Conservation (phyloP, 1,140 invertebrate species). For the Sweltsa coloradensis region DNA sequence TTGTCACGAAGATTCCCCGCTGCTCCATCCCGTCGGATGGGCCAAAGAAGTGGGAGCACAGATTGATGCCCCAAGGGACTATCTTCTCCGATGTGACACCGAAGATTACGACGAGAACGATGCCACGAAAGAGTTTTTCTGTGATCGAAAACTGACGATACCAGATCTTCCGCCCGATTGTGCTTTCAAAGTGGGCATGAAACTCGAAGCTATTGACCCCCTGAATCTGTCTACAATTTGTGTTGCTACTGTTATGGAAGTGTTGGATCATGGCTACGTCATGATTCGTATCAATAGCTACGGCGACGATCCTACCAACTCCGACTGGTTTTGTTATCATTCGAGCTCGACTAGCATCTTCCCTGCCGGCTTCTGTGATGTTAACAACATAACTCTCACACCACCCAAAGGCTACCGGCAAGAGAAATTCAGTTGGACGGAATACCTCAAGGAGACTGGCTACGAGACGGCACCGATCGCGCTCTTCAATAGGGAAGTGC, state of each 20-base stretch:
- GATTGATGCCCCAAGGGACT: conserved; percentile 68
- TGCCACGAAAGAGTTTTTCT: too few relatives aligned
- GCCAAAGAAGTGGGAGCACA: conserved; percentile 68
- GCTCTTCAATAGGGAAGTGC: conserved; percentile 65
- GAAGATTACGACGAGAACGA: too few relatives aligned
- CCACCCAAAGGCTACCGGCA: conserved; percentile 61
- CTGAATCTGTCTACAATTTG: conserved; percentile 88
- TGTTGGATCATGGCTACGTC: conserved; percentile 81
- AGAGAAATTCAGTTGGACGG: conserved; percentile 66
- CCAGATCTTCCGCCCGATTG: too few relatives aligned
- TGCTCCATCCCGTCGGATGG: conserved; percentile 96
- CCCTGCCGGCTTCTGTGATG: conserved; percentile 85
- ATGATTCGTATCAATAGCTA: conserved; percentile 94
- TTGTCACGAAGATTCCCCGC: conserved; percentile 88
- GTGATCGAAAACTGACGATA: too few relatives aligned
- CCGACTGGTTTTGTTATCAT: conserved; percentile 96
- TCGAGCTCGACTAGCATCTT: conserved; percentile 87
- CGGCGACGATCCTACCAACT: conserved; percentile 65
- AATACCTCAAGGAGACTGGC: conserved; percentile 62
- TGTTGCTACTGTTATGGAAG: conserved; percentile 83
- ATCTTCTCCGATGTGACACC: too few relatives aligned
- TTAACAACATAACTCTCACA: conserved; percentile 69
- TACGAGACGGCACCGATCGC: conserved; percentile 58
- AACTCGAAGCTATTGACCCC: conserved; percentile 93
- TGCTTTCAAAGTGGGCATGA: conserved; percentile 83